Evolutionary conservation across 2,888 invertebrate genomes (phyloP), one percentile per base, ranked within the genome.

Genomic region (Eretmocerus hayati): DNA sequence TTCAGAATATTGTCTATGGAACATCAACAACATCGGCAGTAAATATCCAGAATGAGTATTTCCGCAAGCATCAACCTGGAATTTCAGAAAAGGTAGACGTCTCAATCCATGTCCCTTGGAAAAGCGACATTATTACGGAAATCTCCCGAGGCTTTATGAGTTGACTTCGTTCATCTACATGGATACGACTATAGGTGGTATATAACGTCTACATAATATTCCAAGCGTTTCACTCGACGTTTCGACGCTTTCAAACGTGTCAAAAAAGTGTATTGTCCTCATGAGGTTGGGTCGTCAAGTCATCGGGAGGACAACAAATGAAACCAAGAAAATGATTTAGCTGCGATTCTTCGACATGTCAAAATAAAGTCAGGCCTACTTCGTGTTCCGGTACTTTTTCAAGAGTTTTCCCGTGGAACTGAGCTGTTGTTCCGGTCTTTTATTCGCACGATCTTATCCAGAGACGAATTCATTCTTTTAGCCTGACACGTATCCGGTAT

Each of bases 321-420:
- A 26, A 58, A 56, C 53, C 45, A 51, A 49, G 54, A 58, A n/a
- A 61, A 62, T 60, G 61, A 63, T 63, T 62, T 61, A 59, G 59
- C 54, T 59, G 60, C 62, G 62, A 63, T 62, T 60, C 62, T 61
- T 63, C 63, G 62, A 63, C 55, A 59, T 62, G 63, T 63, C 62
- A 62, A 63, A 63, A 62, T 59, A 62, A 56, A 55, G 35, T 36
- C n/a, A 23, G 33, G 48, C 46, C 38, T 36, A 26, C 26, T 26
- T 11, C 33, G 43, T 59, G 59, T 58, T 60, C 19, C 20, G 59
- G 59, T 55, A 51, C 45, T 56, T 52, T 60, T 58, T 52, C 56
- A 20, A 18, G 39, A 39, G 39, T 46, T 26, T 26, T 26, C 26
- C 26, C 26, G 26, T 26, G 11, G n/a, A n/a, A n/a, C n/a, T n/a